Base-by-base conservation (phyloP, 2,888 invertebrate species). In the Parnassius orleans region DNA sequence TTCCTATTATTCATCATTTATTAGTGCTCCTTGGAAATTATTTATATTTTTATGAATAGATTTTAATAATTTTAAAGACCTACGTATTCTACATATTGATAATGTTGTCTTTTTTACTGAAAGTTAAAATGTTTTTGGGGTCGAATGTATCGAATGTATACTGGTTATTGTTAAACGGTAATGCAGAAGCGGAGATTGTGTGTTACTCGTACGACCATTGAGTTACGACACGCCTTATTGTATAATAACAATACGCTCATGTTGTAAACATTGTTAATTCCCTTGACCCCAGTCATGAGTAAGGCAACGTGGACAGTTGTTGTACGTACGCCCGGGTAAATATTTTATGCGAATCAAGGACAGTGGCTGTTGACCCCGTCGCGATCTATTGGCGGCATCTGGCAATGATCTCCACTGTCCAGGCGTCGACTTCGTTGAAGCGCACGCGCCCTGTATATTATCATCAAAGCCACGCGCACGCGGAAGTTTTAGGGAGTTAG, bases 361-460 rank as follows among this genome's bases (percentile, higher is more conserved):
- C 89, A 88, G 77, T 89, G 89, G 89, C 87, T 90, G 86, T 90
- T 90, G 90, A 90, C 90, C 90, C 89, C 89, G 87, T 81, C 81
- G 85, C 83, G 81, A 83, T 88, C 88, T 86, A 87, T 87, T 80
- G 81, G 73, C 81, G 81, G 82, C 89, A 90, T 90, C 89, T 90
- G 90, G 90, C 87, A 87, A 88, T 89, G 86, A 89, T 89, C 90
- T 81, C 78, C 81, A 85, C 88, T 89, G 90, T 81, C 78, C 81
- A 85, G 83, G 78, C 83, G 81, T 78, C 80, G 80, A 76, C 46
- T 44, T 24, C 43, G 51, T 54, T 54, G 43, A 58, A 50, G 66
- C 65, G 65, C 61, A 67, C 67, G 64, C 73, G 68, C 68, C 33
- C 2, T 19, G 19, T 19, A 33, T 33, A 7, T 24, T 33, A 33